Evolutionary conservation across 1,140 invertebrate genomes (phyloP), one percentile per base, ranked within the genome.

Genomic region (Papilio glaucus): DNA sequence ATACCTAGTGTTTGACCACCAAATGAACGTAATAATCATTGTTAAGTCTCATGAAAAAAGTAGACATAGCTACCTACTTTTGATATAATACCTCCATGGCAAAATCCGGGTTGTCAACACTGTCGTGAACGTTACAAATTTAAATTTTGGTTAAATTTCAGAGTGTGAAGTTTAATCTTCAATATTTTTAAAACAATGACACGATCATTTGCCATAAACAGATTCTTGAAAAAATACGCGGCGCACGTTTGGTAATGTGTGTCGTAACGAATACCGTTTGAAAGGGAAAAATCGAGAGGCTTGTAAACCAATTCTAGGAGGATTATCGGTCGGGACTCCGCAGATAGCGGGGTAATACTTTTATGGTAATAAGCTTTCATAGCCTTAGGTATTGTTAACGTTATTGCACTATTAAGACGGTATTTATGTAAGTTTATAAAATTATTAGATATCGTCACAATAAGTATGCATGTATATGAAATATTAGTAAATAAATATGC

Each of bases 201-300:
- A 53, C 2, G 1, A 9, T 6, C 7, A 45, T 6, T 3, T 5
- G 8, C 42, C 4, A 45, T 45, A 45, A 45, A 45, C 1, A 45
- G 49, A 26, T 24, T 57, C 49, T 49, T 49, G 21, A 24, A 24
- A 18, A 33, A 68, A 45, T 45, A 29, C 24, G 21, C 4, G 12
- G 9, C 41, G n/a, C 26, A 15, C 33, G 24, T 68, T 45, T 68
- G 24, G 65, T 41, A 45, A 29, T 38, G 45, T 33, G 41, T 15
- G 29, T 38, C 41, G 29, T 49, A 69, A 69, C 41, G 67, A 18
- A 49, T 69, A 24, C 26, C 5, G 45, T 69, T 69, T 69, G 45
- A 53, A 69, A 33, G 21, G 67, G 42, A 69, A 68, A 53, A 69
- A 69, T 69, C 67, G 67, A 38, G 45, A 69, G 42, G 42, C 67